phyloP scores from a whole-genome alignment of 2,113 vertebrate genomes.

The Odontophorus gujanensis region DNA sequence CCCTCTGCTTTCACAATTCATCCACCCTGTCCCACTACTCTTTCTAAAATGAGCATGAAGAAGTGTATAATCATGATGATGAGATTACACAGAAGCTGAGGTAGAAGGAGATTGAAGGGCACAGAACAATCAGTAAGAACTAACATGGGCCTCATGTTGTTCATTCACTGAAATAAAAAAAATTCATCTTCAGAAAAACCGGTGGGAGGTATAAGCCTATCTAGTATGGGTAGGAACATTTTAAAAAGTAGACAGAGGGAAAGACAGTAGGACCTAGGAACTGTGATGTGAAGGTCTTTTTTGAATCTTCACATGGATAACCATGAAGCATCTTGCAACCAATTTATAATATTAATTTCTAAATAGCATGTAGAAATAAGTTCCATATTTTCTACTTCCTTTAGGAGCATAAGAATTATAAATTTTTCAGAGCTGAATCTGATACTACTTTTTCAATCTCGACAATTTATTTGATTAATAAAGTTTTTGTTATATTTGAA shows the following conservation, averaged over 20 bases:
- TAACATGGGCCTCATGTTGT: background rate
- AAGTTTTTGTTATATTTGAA: background rate
- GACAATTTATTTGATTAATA: background rate
- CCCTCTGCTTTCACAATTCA: background rate
- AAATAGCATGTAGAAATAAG: background rate
- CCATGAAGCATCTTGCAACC: background rate
- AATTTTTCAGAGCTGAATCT: background rate
- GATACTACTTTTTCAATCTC: background rate
- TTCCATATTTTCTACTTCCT: background rate
- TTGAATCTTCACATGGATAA: background rate
- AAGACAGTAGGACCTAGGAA: background rate
- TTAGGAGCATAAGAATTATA: background rate
- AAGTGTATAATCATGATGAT: background rate
- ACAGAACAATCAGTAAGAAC: background rate
- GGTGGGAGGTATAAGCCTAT: background rate
- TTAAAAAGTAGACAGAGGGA: background rate
- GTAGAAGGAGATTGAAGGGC: background rate
- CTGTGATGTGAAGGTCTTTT: background rate
- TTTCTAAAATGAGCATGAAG: background rate
- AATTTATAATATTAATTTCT: background rate
- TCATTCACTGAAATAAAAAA: background rate
- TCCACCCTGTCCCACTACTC: accelerated
- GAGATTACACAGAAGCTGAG: background rate
- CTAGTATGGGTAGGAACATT: background rate
- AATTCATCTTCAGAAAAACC: background rate